Evolutionary conservation across 2,888 invertebrate genomes (phyloP).

Genomic region (Macrosoma leucophasiata): DNA sequence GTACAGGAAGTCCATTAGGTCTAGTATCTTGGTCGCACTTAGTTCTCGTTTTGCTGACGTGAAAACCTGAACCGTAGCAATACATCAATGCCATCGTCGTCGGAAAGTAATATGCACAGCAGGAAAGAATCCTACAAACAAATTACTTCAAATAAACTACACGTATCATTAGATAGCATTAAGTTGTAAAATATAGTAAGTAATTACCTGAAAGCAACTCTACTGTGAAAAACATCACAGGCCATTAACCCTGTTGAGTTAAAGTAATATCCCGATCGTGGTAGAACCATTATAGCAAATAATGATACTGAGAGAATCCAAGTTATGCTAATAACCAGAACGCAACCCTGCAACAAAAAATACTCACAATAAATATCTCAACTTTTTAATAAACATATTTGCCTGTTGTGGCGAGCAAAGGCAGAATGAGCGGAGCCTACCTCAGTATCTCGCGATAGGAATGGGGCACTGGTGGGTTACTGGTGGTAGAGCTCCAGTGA

Average conservation of each 20-base stretch:
- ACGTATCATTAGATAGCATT: slow-evolving; percentile 1
- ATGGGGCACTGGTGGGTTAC: too few species aligned
- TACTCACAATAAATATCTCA: too few species aligned
- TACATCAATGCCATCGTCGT: slow-evolving; percentile 95
- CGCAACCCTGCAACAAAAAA: slow-evolving; percentile 82
- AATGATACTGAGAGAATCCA: slow-evolving; percentile 90
- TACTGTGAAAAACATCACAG: slow-evolving; percentile 91
- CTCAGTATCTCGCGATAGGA: too few species aligned
- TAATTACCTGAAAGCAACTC: slow-evolving; percentile 77
- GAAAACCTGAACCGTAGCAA: slow-evolving; percentile 92
- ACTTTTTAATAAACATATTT: too few species aligned
- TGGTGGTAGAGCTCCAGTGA: too few species aligned
- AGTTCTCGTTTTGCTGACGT: slow-evolving; percentile 87
- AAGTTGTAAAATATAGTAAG: slow-evolving; percentile 32
- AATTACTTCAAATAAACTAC: too few species aligned
- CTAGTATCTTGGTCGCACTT: slow-evolving; percentile 67
- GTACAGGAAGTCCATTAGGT: slow-evolving; percentile 53
- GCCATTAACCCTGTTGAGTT: slow-evolving; percentile 90
- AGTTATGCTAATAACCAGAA: slow-evolving; percentile 88
- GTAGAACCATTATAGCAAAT: slow-evolving; percentile 88
- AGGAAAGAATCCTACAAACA: slow-evolving; percentile 83
- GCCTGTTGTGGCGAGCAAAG: too few species aligned
- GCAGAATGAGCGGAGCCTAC: too few species aligned
- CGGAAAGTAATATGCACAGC: slow-evolving; percentile 92
- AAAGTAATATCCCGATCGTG: slow-evolving; percentile 91